Base-by-base conservation (phyloP, 2,888 invertebrate species). In the Drosophila meridionalis region DNA sequence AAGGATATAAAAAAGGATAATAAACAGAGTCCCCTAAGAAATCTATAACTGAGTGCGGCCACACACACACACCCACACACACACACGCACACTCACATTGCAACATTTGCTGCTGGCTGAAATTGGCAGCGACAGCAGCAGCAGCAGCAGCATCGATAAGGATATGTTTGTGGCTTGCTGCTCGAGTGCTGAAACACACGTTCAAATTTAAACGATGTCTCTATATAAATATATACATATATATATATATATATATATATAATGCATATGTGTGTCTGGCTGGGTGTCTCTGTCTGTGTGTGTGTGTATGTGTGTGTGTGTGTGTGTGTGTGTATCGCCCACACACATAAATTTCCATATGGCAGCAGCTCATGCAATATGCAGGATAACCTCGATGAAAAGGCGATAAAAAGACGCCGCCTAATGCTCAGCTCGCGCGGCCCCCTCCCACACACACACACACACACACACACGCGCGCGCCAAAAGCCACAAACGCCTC, bases 1-100 rank as follows among this genome's bases (percentile, higher is more conserved):
- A 89, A 89, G 84, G 83, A 90, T 90, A 90, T 89, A 90, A 84
- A 83, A 86, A 87, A 82, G 90, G 90, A 87, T 86, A 86, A 86
- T 86, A 86, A 86, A 89, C 88, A 87, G 78, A 76, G 85, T 86
- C 90, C 90, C 85, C 78, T 75, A 86, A 89, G 85, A 86, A 86
- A 86, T 86, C 88, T 86, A 86, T 86, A 86, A 89, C 90, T 85
- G 89, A 86, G 86, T 87, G 73, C 79, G 83, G 85, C 80, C 73
- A 75, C 81, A 75, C 64, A 74, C 76, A 65, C 63, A 71, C 77
- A 69, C 65, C 57, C 70, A 61, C 73, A 61, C 62, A 68, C 59
- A 50, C 62, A 61, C 64, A 61, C 55, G 64, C 45, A 20, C 40
- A 50, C 8, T 43, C 32, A 58, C 61, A 73, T 65, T 67, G 83